A percentile compares a stretch with the other conserved stretches of the same genome.
These are phyloP conservation scores for Tapera naevia DNA, from an alignment of 2,797 vertebrate species.

Conservation along the genomic window DNA sequence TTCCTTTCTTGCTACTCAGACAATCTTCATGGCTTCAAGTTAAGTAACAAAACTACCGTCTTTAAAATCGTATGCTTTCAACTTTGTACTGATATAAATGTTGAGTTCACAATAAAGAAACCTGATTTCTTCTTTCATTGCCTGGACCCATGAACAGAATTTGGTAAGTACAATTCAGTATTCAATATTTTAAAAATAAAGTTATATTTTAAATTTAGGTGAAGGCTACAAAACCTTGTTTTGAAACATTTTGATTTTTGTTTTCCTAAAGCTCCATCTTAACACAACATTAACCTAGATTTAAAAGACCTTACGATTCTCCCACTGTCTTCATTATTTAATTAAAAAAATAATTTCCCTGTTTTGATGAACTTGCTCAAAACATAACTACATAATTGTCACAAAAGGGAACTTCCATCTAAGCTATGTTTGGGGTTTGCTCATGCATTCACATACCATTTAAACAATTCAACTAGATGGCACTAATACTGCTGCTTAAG, in stretches of 20 bases:
- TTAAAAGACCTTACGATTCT: background rate
- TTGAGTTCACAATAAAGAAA: background rate
- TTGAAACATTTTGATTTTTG: background rate
- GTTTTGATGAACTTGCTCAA: background rate
- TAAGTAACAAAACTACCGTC: background rate
- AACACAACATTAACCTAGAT: background rate
- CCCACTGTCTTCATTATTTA: background rate
- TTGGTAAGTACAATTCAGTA: background rate
- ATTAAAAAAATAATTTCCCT: background rate
- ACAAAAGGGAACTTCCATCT: background rate
- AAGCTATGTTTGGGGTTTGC: background rate
- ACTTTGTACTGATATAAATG: background rate
- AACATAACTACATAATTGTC: background rate
- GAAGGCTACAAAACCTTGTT: background rate
- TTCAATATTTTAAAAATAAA: background rate
- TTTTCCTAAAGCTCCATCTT: background rate
- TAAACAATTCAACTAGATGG: conserved; percentile 6
- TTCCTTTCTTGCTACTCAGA: background rate
- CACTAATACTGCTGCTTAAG: conserved; percentile 14
- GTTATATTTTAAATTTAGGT: background rate
- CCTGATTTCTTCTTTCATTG: background rate
- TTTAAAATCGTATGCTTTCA: background rate
- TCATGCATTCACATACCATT: background rate
- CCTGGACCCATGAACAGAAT: background rate
- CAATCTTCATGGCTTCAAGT: background rate